Conservation (phyloP, 1,140 invertebrate species). For the Parasteatoda tepidariorum region DNA sequence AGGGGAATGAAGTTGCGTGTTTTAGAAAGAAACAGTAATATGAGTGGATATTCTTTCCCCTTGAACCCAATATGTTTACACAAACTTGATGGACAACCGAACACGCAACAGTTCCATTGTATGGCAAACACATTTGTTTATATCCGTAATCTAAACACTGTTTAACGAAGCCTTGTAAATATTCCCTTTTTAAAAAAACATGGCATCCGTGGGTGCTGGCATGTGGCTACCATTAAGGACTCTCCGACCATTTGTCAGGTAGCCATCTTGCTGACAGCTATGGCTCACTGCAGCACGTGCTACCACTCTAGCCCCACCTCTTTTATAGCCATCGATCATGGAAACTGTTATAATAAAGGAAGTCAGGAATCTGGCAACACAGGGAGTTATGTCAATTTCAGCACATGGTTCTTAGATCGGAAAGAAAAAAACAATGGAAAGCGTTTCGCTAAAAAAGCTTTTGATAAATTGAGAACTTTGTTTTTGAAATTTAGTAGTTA, state of each 20-base stretch:
- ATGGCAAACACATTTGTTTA: conserved; percentile 40
- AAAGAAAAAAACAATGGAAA: conserved; percentile 46
- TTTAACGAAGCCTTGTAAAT: conserved; percentile 31
- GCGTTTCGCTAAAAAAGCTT: not conserved
- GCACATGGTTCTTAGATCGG: conserved; percentile 25
- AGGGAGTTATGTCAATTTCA: conserved; percentile 21
- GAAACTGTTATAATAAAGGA: conserved; percentile 36
- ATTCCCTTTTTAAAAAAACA: not conserved
- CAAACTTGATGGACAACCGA: not conserved
- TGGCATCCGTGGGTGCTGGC: not conserved
- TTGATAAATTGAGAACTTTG: not conserved
- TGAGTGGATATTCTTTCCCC: not conserved
- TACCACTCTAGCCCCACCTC: conserved; percentile 3
- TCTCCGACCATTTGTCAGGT: conserved; percentile 47
- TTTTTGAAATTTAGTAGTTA: not conserved
- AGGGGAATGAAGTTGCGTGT: no score
- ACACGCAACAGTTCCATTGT: conserved; percentile 13
- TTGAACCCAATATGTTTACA: conserved; percentile 6
- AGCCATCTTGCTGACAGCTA: conserved; percentile 36
- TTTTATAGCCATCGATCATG: conserved; percentile 40
- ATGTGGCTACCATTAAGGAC: conserved; percentile 46
- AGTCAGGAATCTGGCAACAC: conserved; percentile 29
- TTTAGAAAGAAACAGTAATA: not conserved
- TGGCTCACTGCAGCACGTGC: conserved; percentile 33
- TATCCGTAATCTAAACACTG: conserved; percentile 32